Conservation (phyloP, 2,888 invertebrate genomes). For the Brachylomia viminalis region DNA sequence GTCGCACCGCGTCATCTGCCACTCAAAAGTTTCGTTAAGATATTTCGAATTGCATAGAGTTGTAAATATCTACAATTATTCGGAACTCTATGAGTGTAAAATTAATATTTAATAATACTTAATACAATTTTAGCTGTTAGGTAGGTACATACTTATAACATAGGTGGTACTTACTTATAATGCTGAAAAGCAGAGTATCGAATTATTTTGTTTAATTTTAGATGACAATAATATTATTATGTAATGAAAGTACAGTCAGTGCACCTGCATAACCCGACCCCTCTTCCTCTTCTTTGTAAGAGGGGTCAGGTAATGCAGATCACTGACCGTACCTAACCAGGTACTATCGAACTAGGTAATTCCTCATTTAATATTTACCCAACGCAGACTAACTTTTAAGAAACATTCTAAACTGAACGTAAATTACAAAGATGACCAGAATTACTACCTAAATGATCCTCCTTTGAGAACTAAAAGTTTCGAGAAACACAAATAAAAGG, state of each 20-base stretch:
- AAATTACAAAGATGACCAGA: slow-evolving; percentile 19
- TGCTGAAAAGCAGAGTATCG: background rate
- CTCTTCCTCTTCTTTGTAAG: too few relatives aligned
- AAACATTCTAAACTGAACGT: slow-evolving; percentile 14
- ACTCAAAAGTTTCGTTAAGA: too few relatives aligned
- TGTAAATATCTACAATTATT: background rate
- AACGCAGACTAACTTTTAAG: background rate
- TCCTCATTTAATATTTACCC: background rate
- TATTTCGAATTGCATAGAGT: background rate
- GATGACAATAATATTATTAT: background rate
- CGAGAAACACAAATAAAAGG: slow-evolving; percentile 32
- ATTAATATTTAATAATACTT: background rate
- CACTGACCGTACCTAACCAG: too few relatives aligned
- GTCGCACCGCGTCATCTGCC: too few relatives aligned
- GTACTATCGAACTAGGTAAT: background rate
- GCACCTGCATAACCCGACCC: too few relatives aligned
- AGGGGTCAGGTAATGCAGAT: too few relatives aligned
- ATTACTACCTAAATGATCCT: slow-evolving; percentile 17
- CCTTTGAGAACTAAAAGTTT: slow-evolving; percentile 20
- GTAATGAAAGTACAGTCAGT: background rate
- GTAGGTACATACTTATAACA: too few relatives aligned
- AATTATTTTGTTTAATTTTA: too few relatives aligned
- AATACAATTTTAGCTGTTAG: background rate
- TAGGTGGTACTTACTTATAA: background rate
- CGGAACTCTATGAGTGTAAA: background rate